Conservation (phyloP, 2,888 invertebrate species). For the Nemotelus pantherinus region DNA sequence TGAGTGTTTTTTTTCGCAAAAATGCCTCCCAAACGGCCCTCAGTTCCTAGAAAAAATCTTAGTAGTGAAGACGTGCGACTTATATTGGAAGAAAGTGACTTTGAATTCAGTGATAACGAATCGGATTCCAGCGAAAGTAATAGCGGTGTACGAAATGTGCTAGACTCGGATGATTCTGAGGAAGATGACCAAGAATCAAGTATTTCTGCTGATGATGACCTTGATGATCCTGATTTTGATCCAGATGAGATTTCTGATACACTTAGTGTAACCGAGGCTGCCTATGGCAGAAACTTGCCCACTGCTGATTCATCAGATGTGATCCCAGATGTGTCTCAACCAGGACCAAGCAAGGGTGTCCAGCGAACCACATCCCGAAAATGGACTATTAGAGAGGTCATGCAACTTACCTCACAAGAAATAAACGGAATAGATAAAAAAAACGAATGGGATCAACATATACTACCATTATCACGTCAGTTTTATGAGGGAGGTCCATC, state of each 20-base stretch:
- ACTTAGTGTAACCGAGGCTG: background rate
- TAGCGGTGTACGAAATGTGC: background rate
- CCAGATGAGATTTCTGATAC: slow-evolving; percentile 16
- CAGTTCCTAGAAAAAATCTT: slow-evolving; percentile 10
- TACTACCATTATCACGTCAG: slow-evolving; percentile 20
- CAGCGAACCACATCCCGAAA: slow-evolving; percentile 16
- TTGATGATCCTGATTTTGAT: slow-evolving; percentile 1
- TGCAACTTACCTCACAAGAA: slow-evolving; percentile 15
- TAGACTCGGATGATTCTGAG: slow-evolving; percentile 17
- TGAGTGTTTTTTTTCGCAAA: slow-evolving; percentile 8
- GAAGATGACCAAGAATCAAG: background rate
- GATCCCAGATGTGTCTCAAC: slow-evolving; percentile 14
- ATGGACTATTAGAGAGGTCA: slow-evolving; percentile 5
- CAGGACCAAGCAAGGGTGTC: slow-evolving; percentile 10
- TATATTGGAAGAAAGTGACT: slow-evolving; percentile 8
- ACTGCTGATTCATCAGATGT: slow-evolving; percentile 10
- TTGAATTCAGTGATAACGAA: background rate
- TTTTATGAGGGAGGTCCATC: slow-evolving; percentile 21
- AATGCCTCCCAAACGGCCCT: slow-evolving; percentile 26
- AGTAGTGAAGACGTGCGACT: slow-evolving; percentile 2
- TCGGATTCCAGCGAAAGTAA: slow-evolving; percentile 9
- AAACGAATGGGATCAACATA: slow-evolving; percentile 1
- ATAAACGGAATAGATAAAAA: slow-evolving; percentile 5
- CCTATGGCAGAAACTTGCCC: slow-evolving; percentile 11
- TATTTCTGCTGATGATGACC: background rate